phyloP scores from a whole-genome alignment of 2,113 vertebrate genomes.

The Echinops telfairi region DNA sequence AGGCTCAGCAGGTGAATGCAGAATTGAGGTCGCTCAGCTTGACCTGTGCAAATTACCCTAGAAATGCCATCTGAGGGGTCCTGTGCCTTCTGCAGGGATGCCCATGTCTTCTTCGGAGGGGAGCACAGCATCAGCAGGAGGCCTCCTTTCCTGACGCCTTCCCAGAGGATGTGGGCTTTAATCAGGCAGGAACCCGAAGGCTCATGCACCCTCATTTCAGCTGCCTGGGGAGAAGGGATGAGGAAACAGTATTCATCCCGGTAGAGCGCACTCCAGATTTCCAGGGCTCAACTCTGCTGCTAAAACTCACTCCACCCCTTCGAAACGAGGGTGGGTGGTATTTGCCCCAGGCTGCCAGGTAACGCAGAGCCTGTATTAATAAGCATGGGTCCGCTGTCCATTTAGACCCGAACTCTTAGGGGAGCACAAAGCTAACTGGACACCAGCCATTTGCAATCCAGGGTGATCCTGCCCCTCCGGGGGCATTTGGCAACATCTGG shows the following conservation, averaged over 20 bases:
- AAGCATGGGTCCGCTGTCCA: neutral
- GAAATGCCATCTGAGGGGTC: neutral
- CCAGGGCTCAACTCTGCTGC: neutral
- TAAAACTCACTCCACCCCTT: neutral
- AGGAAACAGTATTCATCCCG: neutral
- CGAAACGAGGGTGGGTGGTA: neutral
- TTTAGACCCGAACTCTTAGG: neutral
- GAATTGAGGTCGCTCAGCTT: neutral
- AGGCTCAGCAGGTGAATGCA: neutral
- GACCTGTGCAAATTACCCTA: fast-evolving
- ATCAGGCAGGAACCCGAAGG: slow-evolving; percentile 35
- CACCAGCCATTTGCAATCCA: neutral
- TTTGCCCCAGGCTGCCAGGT: neutral
- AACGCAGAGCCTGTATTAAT: neutral
- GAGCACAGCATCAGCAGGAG: neutral
- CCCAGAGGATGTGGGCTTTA: slow-evolving; percentile 31
- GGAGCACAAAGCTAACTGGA: fast-evolving
- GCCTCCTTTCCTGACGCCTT: neutral
- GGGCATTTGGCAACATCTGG: neutral
- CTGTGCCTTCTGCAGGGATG: fast-evolving
- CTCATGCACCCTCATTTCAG: neutral
- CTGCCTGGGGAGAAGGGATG: too few species aligned
- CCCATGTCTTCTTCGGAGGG: neutral
- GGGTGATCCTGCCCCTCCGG: neutral
- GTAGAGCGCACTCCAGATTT: neutral